Evolutionary conservation across 1,140 invertebrate genomes (phyloP).

Genomic region (Steinernema feltiae): DNA sequence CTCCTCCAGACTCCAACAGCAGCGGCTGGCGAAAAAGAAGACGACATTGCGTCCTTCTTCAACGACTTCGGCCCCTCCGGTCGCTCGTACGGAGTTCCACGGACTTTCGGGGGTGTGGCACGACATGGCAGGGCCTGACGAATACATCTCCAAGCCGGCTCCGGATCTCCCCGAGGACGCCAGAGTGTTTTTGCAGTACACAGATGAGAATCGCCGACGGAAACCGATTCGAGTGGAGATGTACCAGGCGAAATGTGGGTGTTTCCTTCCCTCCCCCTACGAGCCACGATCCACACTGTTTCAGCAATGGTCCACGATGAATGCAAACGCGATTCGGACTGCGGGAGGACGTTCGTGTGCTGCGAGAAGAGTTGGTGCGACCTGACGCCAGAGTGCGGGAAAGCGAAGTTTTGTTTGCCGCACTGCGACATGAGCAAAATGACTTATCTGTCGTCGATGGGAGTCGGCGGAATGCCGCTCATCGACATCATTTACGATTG

Average conservation of each 20-base stretch:
- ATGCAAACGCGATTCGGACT: conserved; percentile 4
- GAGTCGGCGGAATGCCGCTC: neutral
- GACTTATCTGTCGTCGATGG: conserved; percentile 11
- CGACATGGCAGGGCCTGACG: neutral
- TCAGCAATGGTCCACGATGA: conserved; percentile 16
- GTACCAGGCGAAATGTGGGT: neutral
- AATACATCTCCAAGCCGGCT: neutral
- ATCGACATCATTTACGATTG: conserved; percentile 17
- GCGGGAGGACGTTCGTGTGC: conserved; percentile 20
- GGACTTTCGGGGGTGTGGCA: neutral
- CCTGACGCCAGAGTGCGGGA: neutral
- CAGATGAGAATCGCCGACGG: conserved; percentile 8
- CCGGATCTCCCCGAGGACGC: conserved; percentile 14
- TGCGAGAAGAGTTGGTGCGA: conserved; percentile 27
- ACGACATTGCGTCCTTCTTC: neutral
- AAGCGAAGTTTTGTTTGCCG: conserved; percentile 18
- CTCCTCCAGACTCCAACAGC: conserved; percentile 11
- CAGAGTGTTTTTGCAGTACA: conserved; percentile 1
- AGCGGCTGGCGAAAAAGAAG: neutral
- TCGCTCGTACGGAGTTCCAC: neutral
- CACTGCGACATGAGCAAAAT: conserved; percentile 16
- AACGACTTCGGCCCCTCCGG: neutral
- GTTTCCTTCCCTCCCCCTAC: neutral
- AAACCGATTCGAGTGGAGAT: neutral
- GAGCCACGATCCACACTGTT: conserved; percentile 1